A percentile compares a stretch with the other conserved stretches of the same genome.
These are phyloP conservation scores for Paramormyrops hopkinsi DNA, from an alignment of 2,797 vertebrate species.

Conservation along the genomic window DNA sequence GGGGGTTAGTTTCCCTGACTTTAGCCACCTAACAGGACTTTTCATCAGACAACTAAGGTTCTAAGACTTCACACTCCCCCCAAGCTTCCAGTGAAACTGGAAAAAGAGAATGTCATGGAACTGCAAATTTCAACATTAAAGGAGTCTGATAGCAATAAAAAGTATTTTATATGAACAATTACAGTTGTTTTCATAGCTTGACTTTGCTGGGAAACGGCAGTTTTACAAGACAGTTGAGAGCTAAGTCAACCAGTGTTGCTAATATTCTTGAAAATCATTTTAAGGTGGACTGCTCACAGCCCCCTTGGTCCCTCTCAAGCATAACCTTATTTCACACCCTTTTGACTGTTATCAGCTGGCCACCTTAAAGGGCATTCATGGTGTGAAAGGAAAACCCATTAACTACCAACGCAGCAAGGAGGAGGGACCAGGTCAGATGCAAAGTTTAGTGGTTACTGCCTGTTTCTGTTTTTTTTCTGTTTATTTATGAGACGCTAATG, in stretches of 20 bases:
- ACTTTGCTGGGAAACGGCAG: constrained; percentile 31
- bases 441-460: background rate
- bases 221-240: constrained; percentile 37
- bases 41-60: background rate
- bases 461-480: background rate
- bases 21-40: background rate
- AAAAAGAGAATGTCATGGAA: constrained; percentile 32
- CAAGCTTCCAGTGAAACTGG: background rate
- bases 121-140: constrained; percentile 37
- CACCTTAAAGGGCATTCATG: constrained; percentile 21
- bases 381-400: background rate
- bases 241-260: constrained; percentile 22
- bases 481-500: background rate
- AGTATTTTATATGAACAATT: constrained; percentile 48
- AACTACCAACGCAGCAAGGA: background rate
- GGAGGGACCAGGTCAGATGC: background rate
- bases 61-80: background rate
- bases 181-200: constrained; percentile 26
- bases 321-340: background rate
- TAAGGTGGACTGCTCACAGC: background rate
- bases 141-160: constrained; percentile 35
- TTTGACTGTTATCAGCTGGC: background rate
- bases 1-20: background rate
- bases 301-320: background rate
- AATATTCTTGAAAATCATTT: constrained; percentile 19